These are phyloP conservation scores for Mola mola DNA, from an alignment of 2,113 vertebrate genomes.

Conservation along the genomic window DNA sequence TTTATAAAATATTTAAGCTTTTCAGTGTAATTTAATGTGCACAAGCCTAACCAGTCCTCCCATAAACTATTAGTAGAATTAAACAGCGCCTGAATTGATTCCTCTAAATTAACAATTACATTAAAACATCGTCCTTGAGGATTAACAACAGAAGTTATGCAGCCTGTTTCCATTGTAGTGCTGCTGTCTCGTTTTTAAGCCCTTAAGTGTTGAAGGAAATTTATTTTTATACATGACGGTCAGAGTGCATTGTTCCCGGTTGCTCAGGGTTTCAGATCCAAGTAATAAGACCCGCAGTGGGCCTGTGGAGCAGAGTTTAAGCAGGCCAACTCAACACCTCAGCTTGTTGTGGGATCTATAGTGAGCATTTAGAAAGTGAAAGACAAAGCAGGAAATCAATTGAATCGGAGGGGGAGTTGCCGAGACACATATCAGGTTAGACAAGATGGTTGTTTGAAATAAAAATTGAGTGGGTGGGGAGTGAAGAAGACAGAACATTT, in stretches of 20 bases:
- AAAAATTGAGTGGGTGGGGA: constrained; percentile 21
- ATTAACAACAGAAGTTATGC: too few species aligned
- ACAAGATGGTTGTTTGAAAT: constrained; percentile 15
- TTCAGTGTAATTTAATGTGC: too few species aligned
- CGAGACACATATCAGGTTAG: constrained; percentile 26
- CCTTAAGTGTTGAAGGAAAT: constrained; percentile 20
- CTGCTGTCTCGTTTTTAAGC: constrained; percentile 27
- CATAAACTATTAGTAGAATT: too few species aligned
- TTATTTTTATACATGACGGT: constrained; percentile 9
- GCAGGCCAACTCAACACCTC: constrained; percentile 12
- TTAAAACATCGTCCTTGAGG: too few species aligned
- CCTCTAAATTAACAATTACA: too few species aligned
- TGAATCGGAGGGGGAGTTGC: constrained; percentile 25
- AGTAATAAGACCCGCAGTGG: not conserved
- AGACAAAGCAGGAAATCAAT: constrained; percentile 44
- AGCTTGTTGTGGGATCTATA: constrained; percentile 18
- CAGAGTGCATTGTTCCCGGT: not conserved
- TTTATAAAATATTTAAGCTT: too few species aligned
- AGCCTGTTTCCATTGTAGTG: too few species aligned
- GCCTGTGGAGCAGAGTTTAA: constrained; percentile 1
- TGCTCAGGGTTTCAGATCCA: constrained; percentile 9
- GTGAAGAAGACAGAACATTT: constrained; percentile 7
- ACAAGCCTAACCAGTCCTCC: too few species aligned
- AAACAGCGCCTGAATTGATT: too few species aligned
- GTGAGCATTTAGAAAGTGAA: constrained; percentile 26